These are phyloP conservation scores for Takifugu flavidus DNA, from an alignment of 2,113 vertebrate species.

Conservation along the genomic window DNA sequence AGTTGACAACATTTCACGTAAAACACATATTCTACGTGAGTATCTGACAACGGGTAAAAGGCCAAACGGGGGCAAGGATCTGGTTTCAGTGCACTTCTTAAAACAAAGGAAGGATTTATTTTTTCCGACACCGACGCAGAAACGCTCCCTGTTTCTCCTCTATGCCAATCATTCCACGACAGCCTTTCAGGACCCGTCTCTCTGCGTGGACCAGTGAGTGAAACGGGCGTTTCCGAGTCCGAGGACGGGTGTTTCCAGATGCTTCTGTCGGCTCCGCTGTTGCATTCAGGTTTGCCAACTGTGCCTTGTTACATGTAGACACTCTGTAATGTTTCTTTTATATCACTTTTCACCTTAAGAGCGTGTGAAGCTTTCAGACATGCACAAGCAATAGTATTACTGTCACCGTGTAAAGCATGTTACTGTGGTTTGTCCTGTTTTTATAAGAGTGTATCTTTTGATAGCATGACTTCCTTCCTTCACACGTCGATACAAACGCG, in stretches of 20 bases:
- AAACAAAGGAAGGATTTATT: conserved; percentile 6
- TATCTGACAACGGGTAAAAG: not conserved
- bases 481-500: conserved; percentile 10
- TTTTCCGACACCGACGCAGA: conserved; percentile 8
- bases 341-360: conserved; percentile 31
- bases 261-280: conserved; percentile 38
- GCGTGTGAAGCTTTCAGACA: conserved; percentile 47
- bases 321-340: conserved; percentile 19
- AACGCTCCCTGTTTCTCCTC: conserved; percentile 23
- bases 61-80: not conserved
- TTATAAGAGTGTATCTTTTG: conserved; percentile 26
- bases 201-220: conserved; percentile 11
- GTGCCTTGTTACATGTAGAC: conserved; percentile 69
- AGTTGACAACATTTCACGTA: conserved; percentile 23
- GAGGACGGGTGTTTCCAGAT: conserved; percentile 1
- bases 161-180: conserved; percentile 54
- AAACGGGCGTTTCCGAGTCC: conserved; percentile 12
- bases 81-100: conserved; percentile 4
- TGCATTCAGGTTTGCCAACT: conserved; percentile 64
- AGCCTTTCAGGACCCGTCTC: conserved; percentile 43
- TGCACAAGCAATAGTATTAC: conserved; percentile 61
- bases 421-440: conserved; percentile 28
- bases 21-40: not conserved
- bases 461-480: conserved; percentile 43
- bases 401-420: conserved; percentile 39